Evolutionary conservation across 2,888 invertebrate species (phyloP), one percentile per base, ranked within the genome.

Genomic region (Tetramorium bicarinatum): DNA sequence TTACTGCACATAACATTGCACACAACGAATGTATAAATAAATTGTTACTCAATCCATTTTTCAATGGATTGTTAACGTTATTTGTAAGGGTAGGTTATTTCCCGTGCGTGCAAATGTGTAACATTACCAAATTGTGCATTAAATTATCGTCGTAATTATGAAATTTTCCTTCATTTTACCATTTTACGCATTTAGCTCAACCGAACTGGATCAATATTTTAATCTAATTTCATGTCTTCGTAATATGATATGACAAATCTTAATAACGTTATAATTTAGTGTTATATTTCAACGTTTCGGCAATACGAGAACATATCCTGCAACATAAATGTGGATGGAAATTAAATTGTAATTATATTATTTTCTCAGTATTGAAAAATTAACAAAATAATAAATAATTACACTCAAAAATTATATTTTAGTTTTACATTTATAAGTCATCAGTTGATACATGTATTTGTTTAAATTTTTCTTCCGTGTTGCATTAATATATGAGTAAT

Each of bases 71-170:
- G 59, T 72, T 72, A 71, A 38, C 38, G 59, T 69, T 80, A 61
- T 80, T 80, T 80, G 59, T 72, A 47, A 18, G 1, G 49, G 29
- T 15, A 9, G 38, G 13, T 44, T 52, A 11, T 15, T 38, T 59
- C 38, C 34, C 34, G 11, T 29, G 6, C 61, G 15, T 21, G n/a
- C n/a, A n/a, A n/a, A n/a, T n/a, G n/a, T n/a, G 29, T 67, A 67
- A 61, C 61, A 21, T 13, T 61, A 25, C 13, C 72, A 80, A 80
- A 80, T 79, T 59, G 59, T 7, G 8, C 25, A 79, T 71, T 80
- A 61, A 49, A 59, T 80, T 61, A 11, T 18, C 47, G 21, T 11
- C 18, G 1, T 71, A 61, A 80, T 72, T 80, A 80, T 69, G 47
- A 72, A 71, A 79, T 69, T 69, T 67, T 59, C 29, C 15, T 56